Evolutionary conservation across 2,888 invertebrate genomes (phyloP).

Genomic region (Lasioglossum zephyrum): DNA sequence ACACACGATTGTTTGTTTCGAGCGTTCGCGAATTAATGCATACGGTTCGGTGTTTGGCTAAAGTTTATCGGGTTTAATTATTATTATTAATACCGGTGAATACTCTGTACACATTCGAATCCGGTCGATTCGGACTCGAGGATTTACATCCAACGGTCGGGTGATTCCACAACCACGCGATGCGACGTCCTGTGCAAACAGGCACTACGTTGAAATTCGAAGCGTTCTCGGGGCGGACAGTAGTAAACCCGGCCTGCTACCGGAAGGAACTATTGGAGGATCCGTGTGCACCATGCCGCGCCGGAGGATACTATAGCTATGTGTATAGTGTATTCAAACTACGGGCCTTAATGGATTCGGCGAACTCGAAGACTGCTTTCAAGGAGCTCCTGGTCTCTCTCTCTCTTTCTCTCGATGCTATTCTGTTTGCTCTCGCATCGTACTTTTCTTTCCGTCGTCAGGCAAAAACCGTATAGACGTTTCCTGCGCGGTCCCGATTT

Average conservation of each 20-base stretch:
- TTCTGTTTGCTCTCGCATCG: conserved; percentile 48
- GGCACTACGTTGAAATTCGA: conserved; percentile 16
- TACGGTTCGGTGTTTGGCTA: background rate
- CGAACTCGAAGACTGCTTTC: conserved; percentile 53
- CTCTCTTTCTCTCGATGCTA: conserved; percentile 11
- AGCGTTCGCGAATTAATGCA: background rate
- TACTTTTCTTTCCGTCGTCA: conserved; percentile 18
- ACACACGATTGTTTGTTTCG: background rate
- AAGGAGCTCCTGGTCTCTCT: conserved; percentile 19
- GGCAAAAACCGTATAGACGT: conserved; percentile 11
- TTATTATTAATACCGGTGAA: background rate
- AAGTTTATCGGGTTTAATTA: background rate
- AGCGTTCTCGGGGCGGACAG: conserved; percentile 13
- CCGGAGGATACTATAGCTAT: conserved; percentile 35
- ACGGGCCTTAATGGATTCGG: conserved; percentile 62
- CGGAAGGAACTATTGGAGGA: conserved; percentile 40
- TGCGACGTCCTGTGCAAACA: conserved; percentile 20
- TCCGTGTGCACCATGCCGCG: background rate
- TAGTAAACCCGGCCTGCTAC: conserved; percentile 43
- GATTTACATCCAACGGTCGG: background rate
- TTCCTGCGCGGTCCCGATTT: conserved; percentile 18
- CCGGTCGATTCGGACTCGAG: background rate
- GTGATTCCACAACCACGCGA: background rate
- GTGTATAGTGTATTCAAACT: conserved; percentile 52
- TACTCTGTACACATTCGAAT: background rate